A percentile compares a stretch with the other conserved stretches of the same genome.
Evolutionary conservation across 2,888 invertebrate genomes (phyloP).

Genomic region (Ornithoptera priamus): DNA sequence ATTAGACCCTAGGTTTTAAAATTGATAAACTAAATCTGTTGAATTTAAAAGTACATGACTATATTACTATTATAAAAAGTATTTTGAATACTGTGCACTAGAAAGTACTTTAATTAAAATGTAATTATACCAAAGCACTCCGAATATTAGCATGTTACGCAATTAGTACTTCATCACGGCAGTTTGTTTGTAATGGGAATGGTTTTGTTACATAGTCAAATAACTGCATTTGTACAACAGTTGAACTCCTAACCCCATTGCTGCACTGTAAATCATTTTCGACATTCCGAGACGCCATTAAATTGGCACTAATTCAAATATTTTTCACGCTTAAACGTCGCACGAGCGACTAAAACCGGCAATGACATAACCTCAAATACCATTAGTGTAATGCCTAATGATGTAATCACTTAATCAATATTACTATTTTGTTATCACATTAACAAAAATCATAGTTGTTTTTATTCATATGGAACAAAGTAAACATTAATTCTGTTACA

Average conservation of each 20-base stretch:
- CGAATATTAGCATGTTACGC: background rate
- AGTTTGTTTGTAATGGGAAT: background rate
- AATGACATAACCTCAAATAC: constrained; percentile 15
- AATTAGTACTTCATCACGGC: background rate
- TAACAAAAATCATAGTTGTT: background rate
- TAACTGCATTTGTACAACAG: background rate
- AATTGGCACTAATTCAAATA: constrained; percentile 52
- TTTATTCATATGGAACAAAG: background rate
- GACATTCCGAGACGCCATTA: constrained; percentile 21
- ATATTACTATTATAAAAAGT: too few species aligned
- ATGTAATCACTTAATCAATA: constrained; percentile 19
- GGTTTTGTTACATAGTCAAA: background rate
- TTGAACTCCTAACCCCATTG: constrained; percentile 15
- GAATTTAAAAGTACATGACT: too few species aligned
- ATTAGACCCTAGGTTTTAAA: too few species aligned
- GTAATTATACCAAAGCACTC: background rate
- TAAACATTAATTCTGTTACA: too few species aligned
- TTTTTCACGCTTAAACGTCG: constrained; percentile 31
- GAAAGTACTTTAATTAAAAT: background rate
- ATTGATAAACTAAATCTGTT: too few species aligned
- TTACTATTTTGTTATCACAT: background rate
- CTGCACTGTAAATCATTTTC: constrained; percentile 12
- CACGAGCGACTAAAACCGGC: constrained; percentile 14
- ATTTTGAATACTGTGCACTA: background rate
- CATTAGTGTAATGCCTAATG: constrained; percentile 3